These are phyloP conservation scores for Limonius californicus DNA, from an alignment of 1,140 invertebrate species.

Conservation along the genomic window DNA sequence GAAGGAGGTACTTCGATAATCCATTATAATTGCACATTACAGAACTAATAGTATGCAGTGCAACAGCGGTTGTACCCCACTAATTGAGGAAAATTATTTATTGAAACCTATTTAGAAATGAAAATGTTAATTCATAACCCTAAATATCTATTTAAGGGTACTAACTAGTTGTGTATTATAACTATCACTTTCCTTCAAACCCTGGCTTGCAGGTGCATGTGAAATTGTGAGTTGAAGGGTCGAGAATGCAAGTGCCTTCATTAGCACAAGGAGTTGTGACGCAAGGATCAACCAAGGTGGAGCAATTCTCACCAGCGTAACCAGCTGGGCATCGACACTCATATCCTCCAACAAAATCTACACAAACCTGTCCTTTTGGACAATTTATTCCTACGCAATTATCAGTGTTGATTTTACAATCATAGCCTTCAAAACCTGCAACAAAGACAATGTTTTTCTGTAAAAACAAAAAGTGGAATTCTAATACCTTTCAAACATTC, in stretches of 20 bases:
- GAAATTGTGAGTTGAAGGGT: constrained; percentile 24
- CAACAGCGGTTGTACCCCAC: neutral
- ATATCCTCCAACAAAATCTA: constrained; percentile 62
- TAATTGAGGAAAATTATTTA: too few relatives aligned
- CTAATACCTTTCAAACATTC: constrained; percentile 49
- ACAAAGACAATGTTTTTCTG: neutral
- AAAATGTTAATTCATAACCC: too few relatives aligned
- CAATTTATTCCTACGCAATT: constrained; percentile 63
- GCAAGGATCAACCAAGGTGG: constrained; percentile 61
- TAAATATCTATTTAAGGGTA: too few relatives aligned
- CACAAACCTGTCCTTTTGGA: constrained; percentile 59
- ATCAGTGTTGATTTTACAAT: constrained; percentile 67
- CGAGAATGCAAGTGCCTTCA: constrained; percentile 62
- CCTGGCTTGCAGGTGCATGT: constrained; percentile 73
- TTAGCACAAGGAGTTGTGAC: constrained; percentile 61
- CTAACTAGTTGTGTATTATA: too few relatives aligned
- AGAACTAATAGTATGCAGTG: too few relatives aligned
- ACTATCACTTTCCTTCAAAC: constrained; percentile 59
- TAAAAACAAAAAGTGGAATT: constrained; percentile 9
- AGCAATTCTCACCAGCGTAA: constrained; percentile 57
- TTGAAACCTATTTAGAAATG: too few relatives aligned
- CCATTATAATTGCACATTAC: too few relatives aligned
- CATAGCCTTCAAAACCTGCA: constrained; percentile 57
- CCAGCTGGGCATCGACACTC: constrained; percentile 68
- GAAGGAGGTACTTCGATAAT: too few relatives aligned